Conservation (phyloP, 1,140 invertebrate genomes). For the Schlechtendalia chinensis region DNA sequence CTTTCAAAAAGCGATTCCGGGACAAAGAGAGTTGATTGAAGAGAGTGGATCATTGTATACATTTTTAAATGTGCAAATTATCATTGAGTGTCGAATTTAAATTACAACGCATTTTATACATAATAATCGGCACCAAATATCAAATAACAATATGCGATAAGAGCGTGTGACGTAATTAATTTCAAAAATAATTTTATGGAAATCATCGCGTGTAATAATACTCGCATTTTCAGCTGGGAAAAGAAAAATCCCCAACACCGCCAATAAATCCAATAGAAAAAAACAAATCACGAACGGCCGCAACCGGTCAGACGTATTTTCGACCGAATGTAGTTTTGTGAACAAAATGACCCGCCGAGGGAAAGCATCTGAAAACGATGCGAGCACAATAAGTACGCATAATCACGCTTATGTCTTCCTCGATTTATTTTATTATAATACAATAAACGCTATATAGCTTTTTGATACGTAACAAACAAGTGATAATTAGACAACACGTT, state of each 20-base stretch:
- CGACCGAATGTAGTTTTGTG: too few relatives aligned
- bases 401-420: too few relatives aligned
- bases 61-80: neutral
- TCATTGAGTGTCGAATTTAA: neutral
- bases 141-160: neutral
- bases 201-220: conserved; percentile 8
- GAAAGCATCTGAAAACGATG: too few relatives aligned
- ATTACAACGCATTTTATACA: neutral
- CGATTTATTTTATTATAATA: too few relatives aligned
- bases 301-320: neutral
- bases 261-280: neutral
- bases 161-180: neutral
- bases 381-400: too few relatives aligned
- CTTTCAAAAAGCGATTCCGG: neutral
- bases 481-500: too few relatives aligned
- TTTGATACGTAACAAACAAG: too few relatives aligned
- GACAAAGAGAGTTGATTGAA: conserved; percentile 2
- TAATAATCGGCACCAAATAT: neutral
- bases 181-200: neutral
- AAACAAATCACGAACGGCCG: too few relatives aligned
- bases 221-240: neutral
- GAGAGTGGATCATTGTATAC: too few relatives aligned
- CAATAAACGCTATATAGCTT: too few relatives aligned
- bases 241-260: conserved; percentile 25
- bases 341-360: too few relatives aligned